These are phyloP conservation scores for Charadrius vociferus DNA, from an alignment of 2,113 vertebrate species.

Conservation along the genomic window DNA sequence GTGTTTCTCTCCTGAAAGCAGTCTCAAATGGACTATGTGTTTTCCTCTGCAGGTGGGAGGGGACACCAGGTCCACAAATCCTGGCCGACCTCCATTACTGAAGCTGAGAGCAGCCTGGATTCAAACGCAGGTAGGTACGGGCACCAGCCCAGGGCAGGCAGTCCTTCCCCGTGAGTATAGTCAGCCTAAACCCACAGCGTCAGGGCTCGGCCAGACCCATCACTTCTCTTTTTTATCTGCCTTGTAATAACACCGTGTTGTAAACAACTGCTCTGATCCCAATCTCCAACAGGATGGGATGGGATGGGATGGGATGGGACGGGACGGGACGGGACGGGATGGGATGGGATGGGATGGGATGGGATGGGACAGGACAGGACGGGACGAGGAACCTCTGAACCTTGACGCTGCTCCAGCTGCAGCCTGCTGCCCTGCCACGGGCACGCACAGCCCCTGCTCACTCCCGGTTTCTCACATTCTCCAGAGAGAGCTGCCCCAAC, in stretches of 20 bases:
- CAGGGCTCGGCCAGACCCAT: rapidly evolving
- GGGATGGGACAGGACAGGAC: background rate
- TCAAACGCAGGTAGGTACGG: constrained; percentile 75
- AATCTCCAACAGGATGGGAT: background rate
- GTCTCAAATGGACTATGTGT: background rate
- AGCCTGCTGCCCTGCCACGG: too few relatives aligned
- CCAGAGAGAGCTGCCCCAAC: background rate
- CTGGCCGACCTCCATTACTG: constrained; percentile 84
- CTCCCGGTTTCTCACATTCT: background rate
- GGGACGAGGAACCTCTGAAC: too few relatives aligned
- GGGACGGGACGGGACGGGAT: background rate
- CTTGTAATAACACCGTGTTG: background rate
- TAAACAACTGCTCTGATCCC: background rate
- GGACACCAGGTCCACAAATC: constrained; percentile 89
- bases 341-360: background rate
- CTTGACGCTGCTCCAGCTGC: background rate
- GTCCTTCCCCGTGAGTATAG: background rate
- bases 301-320: background rate
- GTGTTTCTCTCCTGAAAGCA: background rate
- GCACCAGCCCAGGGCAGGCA: background rate
- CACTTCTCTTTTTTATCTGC: background rate
- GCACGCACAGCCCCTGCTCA: too few relatives aligned
- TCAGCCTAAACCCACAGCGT: background rate
- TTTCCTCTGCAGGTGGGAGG: constrained; percentile 70
- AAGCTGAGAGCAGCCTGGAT: constrained; percentile 78